Base-by-base conservation (phyloP, 2,113 vertebrate genomes). In the Calidris pugnax region DNA sequence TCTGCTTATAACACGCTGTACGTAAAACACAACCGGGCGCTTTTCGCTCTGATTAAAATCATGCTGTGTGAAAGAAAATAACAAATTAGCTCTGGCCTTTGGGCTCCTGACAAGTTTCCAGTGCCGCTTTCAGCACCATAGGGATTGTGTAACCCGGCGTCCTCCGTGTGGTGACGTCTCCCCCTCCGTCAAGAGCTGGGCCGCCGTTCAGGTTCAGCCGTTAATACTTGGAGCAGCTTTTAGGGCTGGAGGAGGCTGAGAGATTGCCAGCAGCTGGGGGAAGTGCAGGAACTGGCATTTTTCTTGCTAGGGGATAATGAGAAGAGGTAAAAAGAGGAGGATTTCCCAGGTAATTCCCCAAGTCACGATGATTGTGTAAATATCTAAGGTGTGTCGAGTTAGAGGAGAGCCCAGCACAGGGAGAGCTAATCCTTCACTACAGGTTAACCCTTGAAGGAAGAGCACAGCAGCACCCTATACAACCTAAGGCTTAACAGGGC, bases 41-140 rank as follows among this genome's bases (percentile, higher is more conserved):
- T 85, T 95, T 95, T 93, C 0, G 3, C 77, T 92, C 56, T 39
- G 83, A 93, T 90, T 93, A 91, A 95, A 92, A 89, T 92, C 86
- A 63, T 28, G 78, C 81, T 93, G 90, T 89, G 86, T 93, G 66
- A 87, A 95, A 96, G 91, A 71, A 92, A 95, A 95, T 63, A 80
- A 80, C 69, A 73, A 93, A 92, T 95, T 80, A 96, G 68, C 62
- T 80, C 59, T 74, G 80, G 83, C 67, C 51, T 91, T 93, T 83
- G 74, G 89, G 81, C 22, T 96, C 47, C 77, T 96, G 87, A 90
- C 95, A 94, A 74, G 55, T 83, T 89, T 90, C 94, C 89, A 79
- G 80, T 1, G 0, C 26, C 0, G 21, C 91, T 77, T 95, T 93
- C 94, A 81, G 92, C 79, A 82, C 66, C 62, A 41, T 81, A 50